Evolutionary conservation across 35 echinoderm and acorn worm genomes (phyloP).

Genomic region (Patiria miniata): DNA sequence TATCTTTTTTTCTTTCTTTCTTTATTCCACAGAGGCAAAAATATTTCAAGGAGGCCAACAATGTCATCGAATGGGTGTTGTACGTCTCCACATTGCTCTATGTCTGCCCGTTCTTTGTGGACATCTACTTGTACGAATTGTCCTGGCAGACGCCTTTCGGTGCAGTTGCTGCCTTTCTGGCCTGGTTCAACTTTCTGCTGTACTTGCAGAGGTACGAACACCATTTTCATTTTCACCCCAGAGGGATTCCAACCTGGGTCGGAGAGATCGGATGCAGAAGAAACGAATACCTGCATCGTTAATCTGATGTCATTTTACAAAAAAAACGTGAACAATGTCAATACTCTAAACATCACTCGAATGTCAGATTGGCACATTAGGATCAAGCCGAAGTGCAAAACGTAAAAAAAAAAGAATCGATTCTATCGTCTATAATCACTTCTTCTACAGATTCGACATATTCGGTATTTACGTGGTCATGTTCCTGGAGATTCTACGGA

Average conservation of each 20-base stretch:
- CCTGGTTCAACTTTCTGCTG: slow-evolving; percentile 87
- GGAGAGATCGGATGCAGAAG: no score
- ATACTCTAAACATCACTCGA: no score
- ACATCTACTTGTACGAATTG: not conserved
- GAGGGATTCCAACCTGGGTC: no score
- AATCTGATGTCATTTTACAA: no score
- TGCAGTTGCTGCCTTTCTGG: slow-evolving; percentile 76
- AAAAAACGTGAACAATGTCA: no score
- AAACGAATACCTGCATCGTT: no score
- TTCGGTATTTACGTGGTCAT: slow-evolving; percentile 91
- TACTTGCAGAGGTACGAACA: slow-evolving; percentile 71
- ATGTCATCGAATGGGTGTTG: slow-evolving; percentile 72
- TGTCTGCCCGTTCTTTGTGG: slow-evolving; percentile 47
- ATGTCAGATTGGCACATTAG: no score
- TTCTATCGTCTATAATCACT: not conserved
- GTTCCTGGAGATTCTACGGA: slow-evolving; percentile 85
- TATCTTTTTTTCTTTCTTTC: no score
- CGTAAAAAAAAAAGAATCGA: not conserved
- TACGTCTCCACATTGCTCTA: slow-evolving; percentile 58
- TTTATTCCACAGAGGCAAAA: slow-evolving; percentile 44
- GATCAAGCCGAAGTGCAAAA: no score
- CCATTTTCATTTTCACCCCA: not conserved
- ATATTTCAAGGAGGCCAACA: slow-evolving; percentile 77
- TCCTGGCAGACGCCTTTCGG: slow-evolving; percentile 54
- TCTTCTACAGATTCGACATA: slow-evolving; percentile 69